Evolutionary conservation across 1,140 invertebrate genomes (phyloP).

Genomic region (Hypothenemus hampei): DNA sequence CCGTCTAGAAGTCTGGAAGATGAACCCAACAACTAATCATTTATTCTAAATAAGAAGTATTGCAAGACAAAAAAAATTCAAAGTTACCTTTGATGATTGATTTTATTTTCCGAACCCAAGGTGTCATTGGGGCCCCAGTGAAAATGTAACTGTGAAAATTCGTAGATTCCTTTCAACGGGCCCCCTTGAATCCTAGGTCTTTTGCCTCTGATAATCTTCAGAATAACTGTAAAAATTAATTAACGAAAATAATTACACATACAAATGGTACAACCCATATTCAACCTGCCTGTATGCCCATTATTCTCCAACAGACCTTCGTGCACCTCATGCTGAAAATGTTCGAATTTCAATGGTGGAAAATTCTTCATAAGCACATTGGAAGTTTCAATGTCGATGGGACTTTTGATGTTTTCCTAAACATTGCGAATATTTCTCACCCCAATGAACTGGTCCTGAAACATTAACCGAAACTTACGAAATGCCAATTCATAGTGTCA

Average conservation of each 20-base stretch:
- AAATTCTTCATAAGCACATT: conserved; percentile 56
- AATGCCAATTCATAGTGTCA: too few species aligned
- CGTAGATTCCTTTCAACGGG: conserved; percentile 64
- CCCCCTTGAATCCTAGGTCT: conserved; percentile 58
- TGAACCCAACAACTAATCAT: too few species aligned
- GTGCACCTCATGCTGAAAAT: conserved; percentile 54
- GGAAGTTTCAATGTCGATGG: conserved; percentile 72
- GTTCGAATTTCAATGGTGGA: conserved; percentile 52
- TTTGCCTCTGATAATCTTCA: conserved; percentile 51
- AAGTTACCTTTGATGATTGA: conserved; percentile 61
- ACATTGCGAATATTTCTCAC: conserved; percentile 60
- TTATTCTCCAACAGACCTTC: conserved; percentile 62
- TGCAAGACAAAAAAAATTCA: too few species aligned
- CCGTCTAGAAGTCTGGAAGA: too few species aligned
- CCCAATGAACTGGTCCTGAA: conserved; percentile 67
- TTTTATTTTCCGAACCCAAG: conserved; percentile 81
- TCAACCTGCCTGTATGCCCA: conserved; percentile 66
- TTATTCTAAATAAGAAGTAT: too few species aligned
- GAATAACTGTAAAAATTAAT: conserved; percentile 49
- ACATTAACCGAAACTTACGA: too few species aligned
- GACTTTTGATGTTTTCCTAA: conserved; percentile 75
- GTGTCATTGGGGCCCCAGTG: conserved; percentile 76
- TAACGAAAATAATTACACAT: not conserved
- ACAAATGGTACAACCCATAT: too few species aligned
- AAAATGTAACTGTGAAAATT: conserved; percentile 78